phyloP scores from a whole-genome alignment of 2,888 invertebrate species.

The Tipula lateralis region DNA sequence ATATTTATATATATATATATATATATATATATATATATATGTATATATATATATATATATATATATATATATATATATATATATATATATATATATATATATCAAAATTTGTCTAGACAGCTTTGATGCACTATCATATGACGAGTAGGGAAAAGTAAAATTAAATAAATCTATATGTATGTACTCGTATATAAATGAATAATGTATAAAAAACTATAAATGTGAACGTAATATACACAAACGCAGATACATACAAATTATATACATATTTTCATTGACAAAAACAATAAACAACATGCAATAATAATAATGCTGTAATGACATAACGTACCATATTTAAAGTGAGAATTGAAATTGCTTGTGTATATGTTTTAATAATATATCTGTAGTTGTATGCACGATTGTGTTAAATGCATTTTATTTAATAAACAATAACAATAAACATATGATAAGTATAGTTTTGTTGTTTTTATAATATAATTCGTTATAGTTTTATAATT shows the following conservation, averaged over 20 bases:
- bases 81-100: background rate
- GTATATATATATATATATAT: too few relatives aligned
- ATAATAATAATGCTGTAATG: background rate
- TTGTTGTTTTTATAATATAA: too few relatives aligned
- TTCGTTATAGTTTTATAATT: too few relatives aligned
- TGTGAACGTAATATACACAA: background rate
- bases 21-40: too few relatives aligned
- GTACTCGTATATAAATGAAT: background rate
- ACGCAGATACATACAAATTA: background rate
- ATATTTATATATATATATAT: too few relatives aligned
- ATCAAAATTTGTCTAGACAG: background rate
- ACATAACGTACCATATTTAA: background rate
- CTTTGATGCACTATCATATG: background rate
- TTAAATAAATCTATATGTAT: background rate
- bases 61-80: too few relatives aligned
- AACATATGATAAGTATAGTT: slow-evolving; percentile 1
- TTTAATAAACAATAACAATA: slow-evolving; percentile 3
- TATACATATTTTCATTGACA: slow-evolving; percentile 6
- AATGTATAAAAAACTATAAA: background rate
- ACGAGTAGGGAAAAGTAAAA: slow-evolving; percentile 11
- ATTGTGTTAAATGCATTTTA: background rate
- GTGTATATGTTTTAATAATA: background rate
- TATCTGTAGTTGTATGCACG: background rate
- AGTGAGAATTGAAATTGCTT: background rate
- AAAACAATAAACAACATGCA: background rate